Evolutionary conservation across 35 echinoderm and acorn worm genomes (phyloP).

Genomic region (Stichopus chloronotus): DNA sequence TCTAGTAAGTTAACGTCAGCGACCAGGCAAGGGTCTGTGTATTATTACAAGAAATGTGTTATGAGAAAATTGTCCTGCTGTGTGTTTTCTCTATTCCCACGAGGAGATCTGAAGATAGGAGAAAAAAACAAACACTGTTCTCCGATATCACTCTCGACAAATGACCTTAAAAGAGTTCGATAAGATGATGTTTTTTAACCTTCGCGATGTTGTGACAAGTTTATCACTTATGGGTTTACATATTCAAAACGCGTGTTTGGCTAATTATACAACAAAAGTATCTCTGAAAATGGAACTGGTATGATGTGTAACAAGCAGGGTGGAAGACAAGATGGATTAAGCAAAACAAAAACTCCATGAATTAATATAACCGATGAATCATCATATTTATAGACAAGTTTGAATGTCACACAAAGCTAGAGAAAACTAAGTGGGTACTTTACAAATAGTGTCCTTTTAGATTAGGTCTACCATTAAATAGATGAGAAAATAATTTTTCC

Average conservation of each 20-base stretch:
- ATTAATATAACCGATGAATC: too few species aligned
- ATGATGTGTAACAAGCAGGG: too few species aligned
- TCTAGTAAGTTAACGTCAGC: neutral
- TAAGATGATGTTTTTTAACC: neutral
- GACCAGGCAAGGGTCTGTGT: neutral
- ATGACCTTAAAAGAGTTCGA: neutral
- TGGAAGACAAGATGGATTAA: too few species aligned
- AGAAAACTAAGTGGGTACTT: too few species aligned
- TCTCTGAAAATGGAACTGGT: too few species aligned
- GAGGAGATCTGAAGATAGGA: neutral
- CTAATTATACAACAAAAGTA: too few species aligned
- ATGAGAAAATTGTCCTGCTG: neutral
- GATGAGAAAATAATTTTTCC: too few species aligned
- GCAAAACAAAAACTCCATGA: too few species aligned
- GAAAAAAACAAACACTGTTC: neutral
- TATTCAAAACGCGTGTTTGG: neutral
- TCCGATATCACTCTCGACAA: neutral
- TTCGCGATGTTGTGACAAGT: neutral
- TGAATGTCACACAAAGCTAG: too few species aligned
- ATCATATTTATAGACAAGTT: too few species aligned
- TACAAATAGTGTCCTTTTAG: too few species aligned
- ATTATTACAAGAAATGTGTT: constrained; percentile 26
- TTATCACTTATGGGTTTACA: neutral
- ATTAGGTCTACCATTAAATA: too few species aligned
- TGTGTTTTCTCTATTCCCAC: constrained; percentile 5